phyloP scores from a whole-genome alignment of 2,888 invertebrate species.

The Nomada lathburiana region DNA sequence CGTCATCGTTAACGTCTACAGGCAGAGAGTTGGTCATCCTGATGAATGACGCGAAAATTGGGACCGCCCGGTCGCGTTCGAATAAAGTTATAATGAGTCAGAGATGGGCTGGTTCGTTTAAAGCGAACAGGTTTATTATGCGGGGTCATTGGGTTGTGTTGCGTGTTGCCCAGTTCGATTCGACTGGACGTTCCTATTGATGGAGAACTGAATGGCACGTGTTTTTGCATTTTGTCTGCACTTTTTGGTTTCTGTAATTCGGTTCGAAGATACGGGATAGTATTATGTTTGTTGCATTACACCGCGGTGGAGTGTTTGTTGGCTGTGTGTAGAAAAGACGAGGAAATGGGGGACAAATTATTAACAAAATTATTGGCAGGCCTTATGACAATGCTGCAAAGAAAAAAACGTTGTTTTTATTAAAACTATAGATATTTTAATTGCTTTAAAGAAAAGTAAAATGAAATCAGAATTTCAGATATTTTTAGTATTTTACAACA shows the following conservation, averaged over 20 bases:
- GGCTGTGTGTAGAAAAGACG: no score
- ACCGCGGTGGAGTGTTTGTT: no score
- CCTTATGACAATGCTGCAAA: no score
- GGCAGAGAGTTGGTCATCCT: constrained; percentile 23
- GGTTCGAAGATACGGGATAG: neutral
- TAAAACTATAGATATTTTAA: no score
- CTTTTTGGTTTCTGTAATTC: neutral
- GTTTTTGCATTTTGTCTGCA: neutral
- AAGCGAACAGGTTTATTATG: constrained; percentile 33
- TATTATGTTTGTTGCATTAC: no score
- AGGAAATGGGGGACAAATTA: no score
- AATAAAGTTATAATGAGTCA: constrained; percentile 4
- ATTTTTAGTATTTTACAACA: no score
- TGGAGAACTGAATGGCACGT: neutral
- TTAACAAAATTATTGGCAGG: no score
- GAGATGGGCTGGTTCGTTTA: constrained; percentile 23
- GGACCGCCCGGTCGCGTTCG: constrained; percentile 25
- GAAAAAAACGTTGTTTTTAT: no score
- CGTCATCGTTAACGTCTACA: constrained; percentile 48
- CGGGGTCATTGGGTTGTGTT: constrained; percentile 6
- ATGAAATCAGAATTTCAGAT: no score
- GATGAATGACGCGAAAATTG: constrained; percentile 62
- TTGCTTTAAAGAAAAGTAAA: no score
- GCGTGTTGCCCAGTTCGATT: neutral
- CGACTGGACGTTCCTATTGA: neutral